Evolutionary conservation across 2,888 invertebrate species (phyloP).

Genomic region (Dione juno): DNA sequence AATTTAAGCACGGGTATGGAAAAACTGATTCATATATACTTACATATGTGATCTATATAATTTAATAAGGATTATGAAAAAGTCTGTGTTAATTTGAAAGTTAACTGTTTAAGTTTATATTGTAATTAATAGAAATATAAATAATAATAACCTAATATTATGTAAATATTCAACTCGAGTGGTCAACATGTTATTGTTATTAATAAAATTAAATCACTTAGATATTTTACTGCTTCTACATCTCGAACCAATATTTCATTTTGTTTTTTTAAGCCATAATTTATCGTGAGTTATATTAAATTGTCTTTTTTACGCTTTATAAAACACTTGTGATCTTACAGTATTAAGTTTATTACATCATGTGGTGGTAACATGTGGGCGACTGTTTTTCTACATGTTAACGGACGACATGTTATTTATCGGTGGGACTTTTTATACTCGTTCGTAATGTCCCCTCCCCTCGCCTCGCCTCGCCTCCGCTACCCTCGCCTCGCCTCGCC

Average conservation of each 20-base stretch:
- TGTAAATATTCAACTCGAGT: too few relatives aligned
- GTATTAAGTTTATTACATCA: constrained; percentile 19
- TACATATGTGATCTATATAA: too few relatives aligned
- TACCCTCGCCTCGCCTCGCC: constrained; percentile 6
- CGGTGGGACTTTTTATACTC: constrained; percentile 22
- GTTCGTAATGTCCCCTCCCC: constrained; percentile 4
- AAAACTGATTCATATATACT: background rate
- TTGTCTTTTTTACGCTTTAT: background rate
- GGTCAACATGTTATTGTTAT: too few relatives aligned
- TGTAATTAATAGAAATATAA: too few relatives aligned
- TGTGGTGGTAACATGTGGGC: constrained; percentile 31
- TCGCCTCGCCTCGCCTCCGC: constrained; percentile 16
- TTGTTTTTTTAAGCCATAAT: background rate
- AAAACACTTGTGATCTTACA: constrained; percentile 1
- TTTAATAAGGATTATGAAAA: too few relatives aligned
- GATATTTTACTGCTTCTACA: background rate
- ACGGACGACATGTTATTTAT: constrained; percentile 21
- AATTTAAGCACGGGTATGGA: background rate
- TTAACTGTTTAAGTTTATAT: too few relatives aligned
- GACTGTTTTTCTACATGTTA: constrained; percentile 26
- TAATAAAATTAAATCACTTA: too few relatives aligned
- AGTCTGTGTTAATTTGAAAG: too few relatives aligned
- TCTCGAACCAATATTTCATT: background rate
- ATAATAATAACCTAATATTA: too few relatives aligned
- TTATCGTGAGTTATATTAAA: background rate